Conservation (phyloP, 2,888 invertebrate genomes). For the Dicyrtoma fusca region DNA sequence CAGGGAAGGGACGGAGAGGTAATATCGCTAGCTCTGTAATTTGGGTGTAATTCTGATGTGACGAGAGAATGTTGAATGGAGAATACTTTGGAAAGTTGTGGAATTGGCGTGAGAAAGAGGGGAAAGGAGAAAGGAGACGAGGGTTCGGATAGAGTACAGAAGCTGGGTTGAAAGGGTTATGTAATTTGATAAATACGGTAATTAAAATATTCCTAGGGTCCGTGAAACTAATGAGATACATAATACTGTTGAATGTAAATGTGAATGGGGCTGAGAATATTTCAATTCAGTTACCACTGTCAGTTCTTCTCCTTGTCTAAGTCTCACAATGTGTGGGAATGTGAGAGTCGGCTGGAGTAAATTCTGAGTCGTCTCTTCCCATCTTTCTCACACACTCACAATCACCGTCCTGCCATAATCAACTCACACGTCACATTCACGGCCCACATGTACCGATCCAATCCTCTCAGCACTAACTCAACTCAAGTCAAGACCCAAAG, state of each 20-base stretch:
- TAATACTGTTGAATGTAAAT: constrained; percentile 4
- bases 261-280: no score
- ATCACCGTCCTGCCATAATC: no score
- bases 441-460: no score
- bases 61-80: no score
- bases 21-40: no score
- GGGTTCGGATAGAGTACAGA: neutral
- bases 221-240: constrained; percentile 15
- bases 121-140: no score
- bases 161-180: neutral
- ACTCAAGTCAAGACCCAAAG: no score
- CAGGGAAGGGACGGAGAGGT: neutral
- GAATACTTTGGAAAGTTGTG: neutral
- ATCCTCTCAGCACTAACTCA: no score
- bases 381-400: no score
- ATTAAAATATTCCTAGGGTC: constrained; percentile 25
- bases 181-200: constrained; percentile 29
- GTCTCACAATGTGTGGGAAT: neutral
- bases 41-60: no score
- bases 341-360: neutral
- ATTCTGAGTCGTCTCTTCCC: no score
- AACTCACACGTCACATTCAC: no score
- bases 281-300: neutral
- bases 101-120: neutral
- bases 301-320: neutral